Evolutionary conservation across 2,797 vertebrate genomes (phyloP), one percentile per base, ranked within the genome.

Genomic region (Xiphophorus birchmanni): DNA sequence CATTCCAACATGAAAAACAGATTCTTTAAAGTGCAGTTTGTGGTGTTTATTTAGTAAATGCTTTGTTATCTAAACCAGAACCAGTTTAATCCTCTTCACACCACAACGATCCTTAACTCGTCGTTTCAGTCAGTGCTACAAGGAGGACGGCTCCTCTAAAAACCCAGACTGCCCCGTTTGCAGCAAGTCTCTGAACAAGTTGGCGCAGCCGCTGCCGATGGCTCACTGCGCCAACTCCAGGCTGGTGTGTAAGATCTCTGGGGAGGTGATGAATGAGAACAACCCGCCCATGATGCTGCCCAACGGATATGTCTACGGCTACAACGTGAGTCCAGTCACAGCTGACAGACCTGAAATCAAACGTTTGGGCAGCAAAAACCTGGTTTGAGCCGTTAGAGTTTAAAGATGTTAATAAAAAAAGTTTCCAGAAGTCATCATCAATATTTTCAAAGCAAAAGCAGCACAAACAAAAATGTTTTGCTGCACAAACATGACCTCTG

Each of bases 211-310:
- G 2, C 95, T 99, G 74, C 99, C 99, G 23, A 99, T 99, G 99
- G 99, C 99, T 73, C 98, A 99, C 90, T 99, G 99, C 48, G 99
- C 99, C 95, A 99, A 99, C 95, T 99, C 99, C 71, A 97, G 99
- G 89, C 96, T 99, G 92, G 99, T 99, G 87, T 99, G 99, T 94
- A 99, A 99, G 95, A 99, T 99, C 95, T 99, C 99, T 0, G 99
- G 99, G 37, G 98, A 99, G 75, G 99, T 99, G 78, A 99, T 99
- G 99, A 99, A 99, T 8, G 98, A 99, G 95, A 99, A 99, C 96
- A 99, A 99, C 92, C 98, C 98, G 40, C 99, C 99, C 5, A 99
- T 99, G 99, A 99, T 99, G 98, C 95, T 99, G 93, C 98, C 98
- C 91, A 99, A 99, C 60, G 99, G 98, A 94, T 99, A 99, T 56